Percentiles rank a stretch among this genome's conserved stretches.
phyloP scores from a whole-genome alignment of 2,113 vertebrate genomes.

The Callorhinus ursinus region DNA sequence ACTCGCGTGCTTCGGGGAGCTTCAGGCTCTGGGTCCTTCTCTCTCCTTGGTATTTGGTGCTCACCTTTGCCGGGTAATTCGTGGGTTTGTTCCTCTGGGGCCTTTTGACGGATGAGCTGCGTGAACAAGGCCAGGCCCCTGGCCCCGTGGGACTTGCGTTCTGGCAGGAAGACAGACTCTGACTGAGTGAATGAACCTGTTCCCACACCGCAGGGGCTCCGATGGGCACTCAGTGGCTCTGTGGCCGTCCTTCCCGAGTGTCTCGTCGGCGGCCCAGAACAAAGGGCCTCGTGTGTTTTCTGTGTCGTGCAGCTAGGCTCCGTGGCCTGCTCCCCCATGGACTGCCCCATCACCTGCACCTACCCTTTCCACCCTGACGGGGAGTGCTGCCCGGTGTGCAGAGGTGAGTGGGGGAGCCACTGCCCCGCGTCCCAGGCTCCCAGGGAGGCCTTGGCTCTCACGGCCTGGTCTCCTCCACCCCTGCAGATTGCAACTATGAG shows the following conservation, averaged over 20 bases:
- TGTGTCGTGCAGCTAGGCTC: constrained; percentile 86
- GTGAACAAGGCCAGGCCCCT: neutral
- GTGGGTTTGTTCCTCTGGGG: neutral
- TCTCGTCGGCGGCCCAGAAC: neutral
- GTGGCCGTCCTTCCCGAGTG: neutral
- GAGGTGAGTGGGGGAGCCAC: constrained; percentile 79
- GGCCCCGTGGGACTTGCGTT: neutral
- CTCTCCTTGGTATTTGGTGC: neutral
- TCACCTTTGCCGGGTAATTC: neutral
- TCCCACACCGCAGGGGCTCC: rapidly evolving
- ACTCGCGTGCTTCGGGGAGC: rapidly evolving
- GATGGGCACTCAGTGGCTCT: rapidly evolving
- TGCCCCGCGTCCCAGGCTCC: rapidly evolving
- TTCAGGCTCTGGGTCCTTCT: neutral
- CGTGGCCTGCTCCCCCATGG: constrained; percentile 88
- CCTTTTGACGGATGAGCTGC: neutral
- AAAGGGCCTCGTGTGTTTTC: neutral
- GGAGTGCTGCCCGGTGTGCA: constrained; percentile 88
- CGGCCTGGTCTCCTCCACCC: neutral
- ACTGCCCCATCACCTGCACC: constrained; percentile 87
- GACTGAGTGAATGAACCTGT: neutral
- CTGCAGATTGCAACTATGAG: constrained; percentile 88
- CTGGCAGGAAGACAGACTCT: neutral
- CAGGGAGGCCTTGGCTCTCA: neutral
- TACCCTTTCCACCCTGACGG: constrained; percentile 90